phyloP scores from a whole-genome alignment of 1,140 invertebrate species.

The Holotrichia oblita region DNA sequence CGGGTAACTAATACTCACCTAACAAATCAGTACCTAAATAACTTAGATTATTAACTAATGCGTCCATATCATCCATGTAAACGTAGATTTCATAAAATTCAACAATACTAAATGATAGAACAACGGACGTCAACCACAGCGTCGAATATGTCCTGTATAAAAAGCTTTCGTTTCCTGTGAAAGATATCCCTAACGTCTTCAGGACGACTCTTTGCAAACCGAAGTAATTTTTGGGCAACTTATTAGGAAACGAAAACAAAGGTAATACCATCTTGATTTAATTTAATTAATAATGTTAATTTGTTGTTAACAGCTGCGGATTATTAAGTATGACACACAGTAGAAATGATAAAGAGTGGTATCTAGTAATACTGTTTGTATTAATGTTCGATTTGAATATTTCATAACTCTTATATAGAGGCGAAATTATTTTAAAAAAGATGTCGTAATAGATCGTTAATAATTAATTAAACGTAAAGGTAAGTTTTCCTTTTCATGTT shows the following conservation, averaged over 20 bases:
- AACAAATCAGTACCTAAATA: slow-evolving; percentile 38
- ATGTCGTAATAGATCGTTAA: too few species aligned
- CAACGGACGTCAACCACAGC: slow-evolving; percentile 8
- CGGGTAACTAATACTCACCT: not conserved
- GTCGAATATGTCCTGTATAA: not conserved
- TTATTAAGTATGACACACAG: too few species aligned
- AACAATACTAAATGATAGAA: slow-evolving; percentile 10
- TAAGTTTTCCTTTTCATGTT: too few species aligned
- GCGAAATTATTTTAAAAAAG: too few species aligned
- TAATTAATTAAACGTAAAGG: too few species aligned
- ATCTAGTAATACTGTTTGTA: too few species aligned
- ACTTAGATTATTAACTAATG: slow-evolving; percentile 31
- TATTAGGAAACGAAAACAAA: not conserved
- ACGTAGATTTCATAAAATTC: slow-evolving; percentile 33
- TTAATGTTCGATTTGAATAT: too few species aligned
- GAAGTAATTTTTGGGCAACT: slow-evolving; percentile 24
- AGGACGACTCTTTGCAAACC: slow-evolving; percentile 12
- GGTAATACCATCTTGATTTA: not conserved
- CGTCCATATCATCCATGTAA: slow-evolving; percentile 37
- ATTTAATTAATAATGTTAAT: too few species aligned
- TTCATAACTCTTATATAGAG: too few species aligned
- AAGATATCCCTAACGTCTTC: slow-evolving; percentile 18
- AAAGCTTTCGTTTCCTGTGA: not conserved
- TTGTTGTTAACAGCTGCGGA: too few species aligned
- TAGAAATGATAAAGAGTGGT: too few species aligned